Conservation (phyloP, 2,888 invertebrate species). For the Melipona bicolor region DNA sequence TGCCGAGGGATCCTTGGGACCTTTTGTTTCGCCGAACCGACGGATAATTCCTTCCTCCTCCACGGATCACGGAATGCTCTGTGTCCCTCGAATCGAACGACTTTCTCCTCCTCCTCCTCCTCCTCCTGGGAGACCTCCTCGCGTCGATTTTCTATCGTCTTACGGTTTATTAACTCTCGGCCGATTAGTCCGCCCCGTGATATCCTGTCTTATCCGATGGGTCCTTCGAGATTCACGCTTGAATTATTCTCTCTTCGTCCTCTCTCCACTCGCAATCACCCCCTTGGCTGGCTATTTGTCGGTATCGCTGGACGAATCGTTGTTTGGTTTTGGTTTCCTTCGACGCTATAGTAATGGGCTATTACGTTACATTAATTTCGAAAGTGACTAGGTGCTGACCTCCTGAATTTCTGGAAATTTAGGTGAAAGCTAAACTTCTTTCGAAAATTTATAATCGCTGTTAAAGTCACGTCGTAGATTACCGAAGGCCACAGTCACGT, state of each 20-base stretch:
- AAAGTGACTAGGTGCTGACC: no score
- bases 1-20: background rate
- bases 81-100: constrained; percentile 37
- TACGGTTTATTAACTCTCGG: constrained; percentile 71
- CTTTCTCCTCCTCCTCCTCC: constrained; percentile 47
- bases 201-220: constrained; percentile 54
- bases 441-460: no score
- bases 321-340: background rate
- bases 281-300: background rate
- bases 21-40: constrained; percentile 65
- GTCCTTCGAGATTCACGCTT: constrained; percentile 64
- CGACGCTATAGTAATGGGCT: background rate
- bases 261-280: constrained; percentile 45
- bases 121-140: constrained; percentile 61
- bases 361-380: no score
- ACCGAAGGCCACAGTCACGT: no score
- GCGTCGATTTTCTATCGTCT: constrained; percentile 61
- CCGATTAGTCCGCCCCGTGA: constrained; percentile 69
- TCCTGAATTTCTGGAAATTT: no score
- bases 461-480: no score
- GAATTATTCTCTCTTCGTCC: constrained; percentile 52
- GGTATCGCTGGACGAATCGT: background rate
- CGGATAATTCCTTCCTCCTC: constrained; percentile 67
- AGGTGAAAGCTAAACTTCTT: no score
- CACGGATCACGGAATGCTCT: constrained; percentile 7